Conservation (phyloP, 2,888 invertebrate genomes). For the Miltochrista miniata region DNA sequence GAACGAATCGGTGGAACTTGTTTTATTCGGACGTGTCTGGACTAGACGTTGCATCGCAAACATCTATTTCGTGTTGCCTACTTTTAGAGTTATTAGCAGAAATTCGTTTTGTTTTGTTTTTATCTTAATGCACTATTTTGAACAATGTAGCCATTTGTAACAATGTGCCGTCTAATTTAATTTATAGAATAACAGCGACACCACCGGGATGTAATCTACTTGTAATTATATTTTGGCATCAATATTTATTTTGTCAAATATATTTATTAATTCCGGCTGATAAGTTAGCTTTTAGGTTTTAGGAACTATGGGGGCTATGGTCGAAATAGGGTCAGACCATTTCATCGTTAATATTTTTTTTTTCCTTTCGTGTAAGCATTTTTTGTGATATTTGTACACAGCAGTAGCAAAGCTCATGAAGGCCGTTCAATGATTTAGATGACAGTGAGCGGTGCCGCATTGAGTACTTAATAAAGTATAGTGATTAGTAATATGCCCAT, state of each 20-base stretch:
- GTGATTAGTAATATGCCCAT: slow-evolving; percentile 14
- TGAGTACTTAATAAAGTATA: slow-evolving; percentile 15
- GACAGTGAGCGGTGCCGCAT: slow-evolving; percentile 11
- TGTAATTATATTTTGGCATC: no score
- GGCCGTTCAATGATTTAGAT: slow-evolving; percentile 23
- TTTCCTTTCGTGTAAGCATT: no score
- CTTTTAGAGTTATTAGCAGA: slow-evolving; percentile 42
- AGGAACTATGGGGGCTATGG: no score
- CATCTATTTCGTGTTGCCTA: slow-evolving; percentile 65
- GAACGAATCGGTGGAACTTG: slow-evolving; percentile 78
- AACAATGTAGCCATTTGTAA: slow-evolving; percentile 18
- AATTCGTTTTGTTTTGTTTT: slow-evolving; percentile 27
- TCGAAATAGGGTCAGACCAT: no score
- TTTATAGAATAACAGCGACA: not conserved
- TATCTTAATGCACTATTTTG: slow-evolving; percentile 13
- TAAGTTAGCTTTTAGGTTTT: no score
- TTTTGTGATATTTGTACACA: slow-evolving; percentile 7
- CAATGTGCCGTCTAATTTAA: slow-evolving; percentile 9
- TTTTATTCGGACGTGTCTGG: slow-evolving; percentile 71
- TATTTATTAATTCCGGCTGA: no score
- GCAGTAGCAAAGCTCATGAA: not conserved
- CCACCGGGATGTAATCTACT: no score
- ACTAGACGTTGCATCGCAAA: slow-evolving; percentile 65
- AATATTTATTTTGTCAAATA: no score
- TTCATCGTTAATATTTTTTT: no score